These are phyloP conservation scores for Macaria liturata DNA, from an alignment of 2,888 invertebrate genomes.

Conservation along the genomic window DNA sequence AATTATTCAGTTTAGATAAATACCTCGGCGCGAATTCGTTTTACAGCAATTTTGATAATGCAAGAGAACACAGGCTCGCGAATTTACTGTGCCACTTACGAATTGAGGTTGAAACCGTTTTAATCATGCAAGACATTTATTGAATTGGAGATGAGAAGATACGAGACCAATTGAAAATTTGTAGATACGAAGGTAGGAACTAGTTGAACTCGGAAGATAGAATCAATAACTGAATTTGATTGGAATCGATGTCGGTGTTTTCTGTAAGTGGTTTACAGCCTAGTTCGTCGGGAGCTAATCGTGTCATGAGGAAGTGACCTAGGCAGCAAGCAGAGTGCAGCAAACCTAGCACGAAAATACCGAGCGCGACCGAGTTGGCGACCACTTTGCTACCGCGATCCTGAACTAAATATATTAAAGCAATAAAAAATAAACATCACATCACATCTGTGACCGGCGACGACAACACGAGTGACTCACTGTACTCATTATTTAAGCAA, in stretches of 20 bases:
- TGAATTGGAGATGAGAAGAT: conserved; percentile 7
- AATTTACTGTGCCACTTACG: conserved; percentile 30
- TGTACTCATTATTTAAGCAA: conserved; percentile 47
- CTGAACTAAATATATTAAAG: conserved; percentile 7
- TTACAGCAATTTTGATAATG: conserved; percentile 45
- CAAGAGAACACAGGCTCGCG: conserved; percentile 26
- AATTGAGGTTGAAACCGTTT: conserved; percentile 26
- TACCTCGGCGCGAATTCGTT: conserved; percentile 49
- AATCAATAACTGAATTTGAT: conserved; percentile 1
- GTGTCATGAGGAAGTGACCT: conserved; percentile 40
- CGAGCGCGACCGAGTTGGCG: conserved; percentile 68
- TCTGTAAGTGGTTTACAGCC: conserved; percentile 9
- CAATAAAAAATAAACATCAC: too few relatives aligned
- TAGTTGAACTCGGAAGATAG: background rate
- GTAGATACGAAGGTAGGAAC: conserved; percentile 3
- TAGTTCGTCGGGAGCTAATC: conserved; percentile 20
- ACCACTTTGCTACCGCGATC: conserved; percentile 53
- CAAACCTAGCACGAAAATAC: conserved; percentile 58
- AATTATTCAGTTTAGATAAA: conserved; percentile 61
- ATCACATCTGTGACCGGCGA: too few relatives aligned
- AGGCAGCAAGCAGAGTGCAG: conserved; percentile 36
- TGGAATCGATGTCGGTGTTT: background rate
- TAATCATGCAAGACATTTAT: conserved; percentile 11
- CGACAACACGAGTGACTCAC: conserved; percentile 44
- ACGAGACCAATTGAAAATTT: conserved; percentile 12